A percentile compares a stretch with the other conserved stretches of the same genome.
These are phyloP conservation scores for Gobio occitaniae DNA, from an alignment of 2,797 vertebrate species.

Conservation along the genomic window DNA sequence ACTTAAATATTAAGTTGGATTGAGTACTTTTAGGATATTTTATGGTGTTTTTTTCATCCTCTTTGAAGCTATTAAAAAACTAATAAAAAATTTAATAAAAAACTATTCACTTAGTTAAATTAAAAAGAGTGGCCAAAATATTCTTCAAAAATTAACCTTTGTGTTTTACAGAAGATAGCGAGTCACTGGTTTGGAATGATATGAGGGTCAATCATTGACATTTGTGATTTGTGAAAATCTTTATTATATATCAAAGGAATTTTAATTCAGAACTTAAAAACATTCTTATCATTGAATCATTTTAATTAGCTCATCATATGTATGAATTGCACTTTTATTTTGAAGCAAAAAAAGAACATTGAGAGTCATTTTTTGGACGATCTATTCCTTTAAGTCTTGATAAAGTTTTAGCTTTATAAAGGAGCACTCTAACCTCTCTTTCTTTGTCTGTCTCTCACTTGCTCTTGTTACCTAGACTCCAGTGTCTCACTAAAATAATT, in stretches of 20 bases:
- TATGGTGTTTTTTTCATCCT: not conserved
- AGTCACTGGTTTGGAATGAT: not conserved
- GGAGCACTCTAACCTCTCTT: not conserved
- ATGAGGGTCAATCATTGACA: not conserved
- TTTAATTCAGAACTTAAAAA: not conserved
- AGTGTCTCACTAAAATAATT: conserved; percentile 23
- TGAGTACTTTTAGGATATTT: not conserved
- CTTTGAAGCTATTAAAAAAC: not conserved
- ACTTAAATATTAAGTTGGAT: not conserved
- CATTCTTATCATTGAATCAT: not conserved
- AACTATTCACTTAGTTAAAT: not conserved
- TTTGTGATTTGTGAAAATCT: not conserved
- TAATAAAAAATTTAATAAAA: too few species aligned
- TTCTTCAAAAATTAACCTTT: not conserved
- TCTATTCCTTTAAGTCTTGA: not conserved
- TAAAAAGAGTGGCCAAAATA: not conserved
- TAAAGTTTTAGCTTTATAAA: conserved; percentile 2
- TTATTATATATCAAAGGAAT: not conserved
- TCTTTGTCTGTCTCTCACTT: not conserved
- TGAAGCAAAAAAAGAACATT: not conserved
- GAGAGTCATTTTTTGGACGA: not conserved
- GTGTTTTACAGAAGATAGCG: not conserved
- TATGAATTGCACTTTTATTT: not conserved
- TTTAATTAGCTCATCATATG: not conserved
- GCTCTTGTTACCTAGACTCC: conserved; percentile 1